Conservation (phyloP, 2,113 vertebrate species). For the Illadopsis cleaveri region DNA sequence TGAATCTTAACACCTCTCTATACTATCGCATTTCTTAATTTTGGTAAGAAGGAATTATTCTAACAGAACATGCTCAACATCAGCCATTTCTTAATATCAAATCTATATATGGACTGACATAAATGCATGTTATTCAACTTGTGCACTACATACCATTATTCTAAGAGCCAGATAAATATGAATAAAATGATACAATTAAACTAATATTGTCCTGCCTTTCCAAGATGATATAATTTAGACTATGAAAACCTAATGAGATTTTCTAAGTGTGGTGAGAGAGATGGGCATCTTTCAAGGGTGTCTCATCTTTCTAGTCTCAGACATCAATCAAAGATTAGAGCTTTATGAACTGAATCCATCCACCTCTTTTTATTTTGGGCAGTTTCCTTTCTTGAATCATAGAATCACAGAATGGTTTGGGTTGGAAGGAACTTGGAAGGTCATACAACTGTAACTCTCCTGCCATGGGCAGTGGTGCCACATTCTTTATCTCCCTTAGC, state of each 20-base stretch:
- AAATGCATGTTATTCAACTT: neutral
- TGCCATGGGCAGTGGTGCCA: neutral
- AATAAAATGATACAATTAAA: neutral
- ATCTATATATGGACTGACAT: fast-evolving
- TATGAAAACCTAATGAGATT: neutral
- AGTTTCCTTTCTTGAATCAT: neutral
- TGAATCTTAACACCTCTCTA: neutral
- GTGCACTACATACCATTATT: neutral
- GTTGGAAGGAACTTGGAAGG: neutral
- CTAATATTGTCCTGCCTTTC: neutral
- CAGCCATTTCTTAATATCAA: neutral
- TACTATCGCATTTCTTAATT: neutral
- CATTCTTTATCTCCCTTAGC: neutral
- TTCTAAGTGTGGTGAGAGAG: neutral
- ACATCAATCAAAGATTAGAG: neutral
- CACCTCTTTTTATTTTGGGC: neutral
- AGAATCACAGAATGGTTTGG: neutral
- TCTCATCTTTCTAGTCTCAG: neutral
- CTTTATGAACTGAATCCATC: fast-evolving
- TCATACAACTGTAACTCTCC: neutral
- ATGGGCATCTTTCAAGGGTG: neutral
- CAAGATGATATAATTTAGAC: neutral
- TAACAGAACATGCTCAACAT: neutral
- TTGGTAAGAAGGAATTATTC: neutral
- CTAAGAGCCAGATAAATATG: neutral